Conservation (phyloP, 2,888 invertebrate genomes). For the Gerosis bhagava region DNA sequence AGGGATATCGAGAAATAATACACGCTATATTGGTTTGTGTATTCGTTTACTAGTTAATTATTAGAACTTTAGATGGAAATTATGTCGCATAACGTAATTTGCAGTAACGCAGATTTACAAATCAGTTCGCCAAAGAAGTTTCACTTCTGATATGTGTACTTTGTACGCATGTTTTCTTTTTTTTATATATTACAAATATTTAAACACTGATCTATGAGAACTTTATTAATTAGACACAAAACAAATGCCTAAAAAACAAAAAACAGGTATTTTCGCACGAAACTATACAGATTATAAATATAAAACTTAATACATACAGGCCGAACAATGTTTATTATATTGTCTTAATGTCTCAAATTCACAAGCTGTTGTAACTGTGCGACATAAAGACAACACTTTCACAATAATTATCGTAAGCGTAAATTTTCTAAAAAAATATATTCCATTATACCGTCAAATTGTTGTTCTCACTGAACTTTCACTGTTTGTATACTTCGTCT, state of each 20-base stretch:
- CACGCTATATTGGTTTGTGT: too few species aligned
- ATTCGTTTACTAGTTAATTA: too few species aligned
- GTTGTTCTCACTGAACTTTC: slow-evolving; percentile 32
- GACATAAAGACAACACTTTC: slow-evolving; percentile 36
- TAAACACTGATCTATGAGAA: background rate
- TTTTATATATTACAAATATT: background rate
- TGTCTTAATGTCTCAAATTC: slow-evolving; percentile 11
- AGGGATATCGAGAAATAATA: too few species aligned
- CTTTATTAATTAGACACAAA: background rate
- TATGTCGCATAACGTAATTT: too few species aligned
- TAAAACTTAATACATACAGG: slow-evolving; percentile 15
- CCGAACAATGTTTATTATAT: slow-evolving; percentile 18
- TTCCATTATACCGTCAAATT: slow-evolving; percentile 23
- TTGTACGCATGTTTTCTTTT: too few species aligned
- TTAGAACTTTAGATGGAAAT: too few species aligned
- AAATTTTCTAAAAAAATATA: slow-evolving; percentile 32
- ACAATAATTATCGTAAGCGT: slow-evolving; percentile 34
- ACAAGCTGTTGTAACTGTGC: slow-evolving; percentile 29
- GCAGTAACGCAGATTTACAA: too few species aligned
- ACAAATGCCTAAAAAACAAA: slow-evolving; percentile 1
- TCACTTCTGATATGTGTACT: too few species aligned
- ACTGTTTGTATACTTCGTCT: slow-evolving; percentile 25
- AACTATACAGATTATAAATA: slow-evolving; percentile 4
- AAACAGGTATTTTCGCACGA: slow-evolving; percentile 14
- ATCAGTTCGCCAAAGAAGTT: too few species aligned